These are phyloP conservation scores for Panagrolaimus sp. DNA, from an alignment of 1,140 invertebrate species.

Conservation along the genomic window DNA sequence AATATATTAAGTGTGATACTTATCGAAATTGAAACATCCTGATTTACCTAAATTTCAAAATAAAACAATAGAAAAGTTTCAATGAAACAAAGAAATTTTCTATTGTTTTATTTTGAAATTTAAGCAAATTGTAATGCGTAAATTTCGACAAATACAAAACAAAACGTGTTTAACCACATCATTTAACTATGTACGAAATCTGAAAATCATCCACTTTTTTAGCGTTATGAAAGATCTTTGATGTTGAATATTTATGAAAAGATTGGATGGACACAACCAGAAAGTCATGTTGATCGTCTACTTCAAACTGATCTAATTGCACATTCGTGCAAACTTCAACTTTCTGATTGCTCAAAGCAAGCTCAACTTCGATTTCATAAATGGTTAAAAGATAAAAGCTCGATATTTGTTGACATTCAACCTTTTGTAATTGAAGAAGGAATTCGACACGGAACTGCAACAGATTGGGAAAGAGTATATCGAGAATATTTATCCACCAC, in stretches of 20 bases:
- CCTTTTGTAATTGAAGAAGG: slow-evolving; percentile 48
- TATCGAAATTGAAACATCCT: neutral
- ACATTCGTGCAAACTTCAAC: slow-evolving; percentile 35
- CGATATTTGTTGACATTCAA: slow-evolving; percentile 41
- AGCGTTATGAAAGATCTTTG: slow-evolving; percentile 30
- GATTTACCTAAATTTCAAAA: too few species aligned
- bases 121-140: too few species aligned
- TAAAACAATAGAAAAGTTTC: too few species aligned
- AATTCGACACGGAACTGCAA: slow-evolving; percentile 31
- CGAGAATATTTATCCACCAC: slow-evolving; percentile 31
- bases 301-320: slow-evolving; percentile 39
- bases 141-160: too few species aligned
- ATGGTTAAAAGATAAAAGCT: slow-evolving; percentile 36
- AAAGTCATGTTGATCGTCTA: slow-evolving; percentile 26
- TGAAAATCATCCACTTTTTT: slow-evolving; percentile 19
- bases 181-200: too few species aligned
- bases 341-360: slow-evolving; percentile 37
- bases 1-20: too few species aligned
- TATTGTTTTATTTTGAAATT: too few species aligned
- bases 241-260: slow-evolving; percentile 34
- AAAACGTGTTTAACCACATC: too few species aligned
- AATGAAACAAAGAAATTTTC: too few species aligned
- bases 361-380: slow-evolving; percentile 36
- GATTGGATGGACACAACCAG: slow-evolving; percentile 34
- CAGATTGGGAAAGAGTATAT: slow-evolving; percentile 44